phyloP scores from a whole-genome alignment of 2,888 invertebrate species.

The Hirtodrosophila trivittata region DNA sequence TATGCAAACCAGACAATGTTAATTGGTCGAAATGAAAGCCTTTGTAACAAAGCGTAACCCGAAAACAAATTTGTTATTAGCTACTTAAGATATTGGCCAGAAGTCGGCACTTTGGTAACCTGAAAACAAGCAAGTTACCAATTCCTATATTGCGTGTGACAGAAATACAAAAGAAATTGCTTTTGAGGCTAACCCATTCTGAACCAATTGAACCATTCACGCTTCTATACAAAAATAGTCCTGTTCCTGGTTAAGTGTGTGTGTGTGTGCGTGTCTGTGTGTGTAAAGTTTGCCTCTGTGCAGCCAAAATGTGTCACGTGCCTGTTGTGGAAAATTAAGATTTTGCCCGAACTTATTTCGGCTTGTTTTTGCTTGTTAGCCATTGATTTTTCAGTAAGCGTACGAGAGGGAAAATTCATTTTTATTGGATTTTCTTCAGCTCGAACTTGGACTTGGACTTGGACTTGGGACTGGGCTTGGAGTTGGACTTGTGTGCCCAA shows the following conservation, averaged over 20 bases:
- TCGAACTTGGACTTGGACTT: slow-evolving; percentile 26
- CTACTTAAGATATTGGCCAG: slow-evolving; percentile 22
- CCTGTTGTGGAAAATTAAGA: slow-evolving; percentile 70
- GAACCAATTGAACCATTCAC: slow-evolving; percentile 51
- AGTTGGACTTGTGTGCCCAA: slow-evolving; percentile 31
- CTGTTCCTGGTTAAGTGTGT: slow-evolving; percentile 6
- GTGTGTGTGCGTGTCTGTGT: slow-evolving; percentile 13
- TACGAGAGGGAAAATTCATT: slow-evolving; percentile 6
- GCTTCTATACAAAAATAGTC: slow-evolving; percentile 10
- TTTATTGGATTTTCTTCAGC: slow-evolving; percentile 58
- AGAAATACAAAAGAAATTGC: slow-evolving; percentile 62
- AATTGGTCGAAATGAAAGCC: slow-evolving; percentile 21
- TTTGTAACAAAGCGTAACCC: slow-evolving; percentile 19
- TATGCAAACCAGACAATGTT: background rate
- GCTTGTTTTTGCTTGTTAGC: slow-evolving; percentile 65
- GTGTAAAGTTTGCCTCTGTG: slow-evolving; percentile 52
- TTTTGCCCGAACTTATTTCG: slow-evolving; percentile 52
- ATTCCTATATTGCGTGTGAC: slow-evolving; percentile 54
- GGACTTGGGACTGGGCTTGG: background rate
- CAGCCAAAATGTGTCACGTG: slow-evolving; percentile 71
- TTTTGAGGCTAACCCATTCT: slow-evolving; percentile 42
- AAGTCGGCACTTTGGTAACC: slow-evolving; percentile 37
- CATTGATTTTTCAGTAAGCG: slow-evolving; percentile 49
- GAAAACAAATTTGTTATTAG: slow-evolving; percentile 31
- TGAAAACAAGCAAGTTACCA: slow-evolving; percentile 31